Evolutionary conservation across 2,888 invertebrate species (phyloP).

Genomic region (Pimpla rufipes): DNA sequence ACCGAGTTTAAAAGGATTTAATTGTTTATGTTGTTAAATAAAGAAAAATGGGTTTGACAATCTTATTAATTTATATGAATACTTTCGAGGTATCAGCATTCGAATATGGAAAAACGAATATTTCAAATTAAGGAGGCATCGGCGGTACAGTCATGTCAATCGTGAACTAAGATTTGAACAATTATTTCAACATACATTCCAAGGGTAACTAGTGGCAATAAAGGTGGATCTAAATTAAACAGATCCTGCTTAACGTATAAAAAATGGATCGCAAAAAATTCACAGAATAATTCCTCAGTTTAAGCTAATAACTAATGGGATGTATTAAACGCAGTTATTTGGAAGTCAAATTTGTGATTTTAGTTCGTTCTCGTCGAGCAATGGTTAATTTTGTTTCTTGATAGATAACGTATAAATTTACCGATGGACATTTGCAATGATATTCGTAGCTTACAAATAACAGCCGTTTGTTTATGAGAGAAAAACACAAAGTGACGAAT

Average conservation of each 20-base stretch:
- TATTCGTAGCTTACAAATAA: too few relatives aligned
- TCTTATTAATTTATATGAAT: too few relatives aligned
- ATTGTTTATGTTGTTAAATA: too few relatives aligned
- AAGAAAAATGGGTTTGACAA: too few relatives aligned
- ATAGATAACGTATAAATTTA: too few relatives aligned
- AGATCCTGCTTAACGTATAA: background rate
- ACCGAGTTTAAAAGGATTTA: too few relatives aligned
- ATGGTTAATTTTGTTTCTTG: too few relatives aligned
- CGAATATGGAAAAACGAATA: too few relatives aligned
- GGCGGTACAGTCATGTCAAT: background rate
- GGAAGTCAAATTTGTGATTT: background rate
- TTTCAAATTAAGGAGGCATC: constrained; percentile 1
- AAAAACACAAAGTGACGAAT: too few relatives aligned
- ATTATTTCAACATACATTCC: background rate
- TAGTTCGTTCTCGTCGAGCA: background rate
- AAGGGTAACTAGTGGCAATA: background rate
- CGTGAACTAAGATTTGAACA: background rate
- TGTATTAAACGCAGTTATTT: background rate
- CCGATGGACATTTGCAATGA: too few relatives aligned
- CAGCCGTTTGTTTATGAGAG: too few relatives aligned
- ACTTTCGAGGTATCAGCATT: too few relatives aligned
- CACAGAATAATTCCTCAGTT: background rate
- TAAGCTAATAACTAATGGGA: background rate
- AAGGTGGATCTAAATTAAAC: background rate
- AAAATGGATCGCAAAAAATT: background rate